Evolutionary conservation across 2,888 invertebrate species (phyloP), one percentile per base, ranked within the genome.

Genomic region (Hemaris fuciformis): DNA sequence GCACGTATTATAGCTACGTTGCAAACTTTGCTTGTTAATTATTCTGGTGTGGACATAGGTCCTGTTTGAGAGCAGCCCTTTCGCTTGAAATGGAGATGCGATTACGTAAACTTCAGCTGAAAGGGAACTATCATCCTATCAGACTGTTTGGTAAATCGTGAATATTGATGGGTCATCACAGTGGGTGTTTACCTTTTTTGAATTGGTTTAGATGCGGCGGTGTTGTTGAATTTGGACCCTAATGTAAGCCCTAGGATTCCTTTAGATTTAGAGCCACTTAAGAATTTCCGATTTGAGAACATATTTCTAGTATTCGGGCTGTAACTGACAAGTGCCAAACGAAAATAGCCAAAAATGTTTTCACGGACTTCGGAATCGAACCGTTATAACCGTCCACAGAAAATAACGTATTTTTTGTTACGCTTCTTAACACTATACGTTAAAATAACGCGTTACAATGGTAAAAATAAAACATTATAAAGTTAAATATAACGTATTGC

Each of bases 31-130:
- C 34, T 60, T 60, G 60, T 67, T 65, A 65, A 66, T 65, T 67
- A 66, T 66, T 65, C 62, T 42, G n/a, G 7, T 64, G 65, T 70
- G 59, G 62, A 66, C 59, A 66, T 61, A 64, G 64, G 69, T 60
- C 45, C 57, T 62, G 58, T 61, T 60, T 62, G 56, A 23, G 38
- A 3, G 10, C 25, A 27, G 22, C 42, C 43, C 46, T 34, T 57
- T 23, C 38, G 15, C 15, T 43, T 10, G 27, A 59, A 46, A 59
- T 59, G 38, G 38, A 23, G 23, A 48, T 38, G n/a, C 45, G 45
- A 46, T 59, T 45, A 34, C 2, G 38, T n/a, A 59, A 46, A 38
- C 6, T 15, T 23, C 38, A 15, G 46, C 15, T 10, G 22, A 59
- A 23, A 20, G 15, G 3, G 18, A 59, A 48, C 23, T 59, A 48